Conservation (phyloP, 2,888 invertebrate species). For the Monochamus alternatus region DNA sequence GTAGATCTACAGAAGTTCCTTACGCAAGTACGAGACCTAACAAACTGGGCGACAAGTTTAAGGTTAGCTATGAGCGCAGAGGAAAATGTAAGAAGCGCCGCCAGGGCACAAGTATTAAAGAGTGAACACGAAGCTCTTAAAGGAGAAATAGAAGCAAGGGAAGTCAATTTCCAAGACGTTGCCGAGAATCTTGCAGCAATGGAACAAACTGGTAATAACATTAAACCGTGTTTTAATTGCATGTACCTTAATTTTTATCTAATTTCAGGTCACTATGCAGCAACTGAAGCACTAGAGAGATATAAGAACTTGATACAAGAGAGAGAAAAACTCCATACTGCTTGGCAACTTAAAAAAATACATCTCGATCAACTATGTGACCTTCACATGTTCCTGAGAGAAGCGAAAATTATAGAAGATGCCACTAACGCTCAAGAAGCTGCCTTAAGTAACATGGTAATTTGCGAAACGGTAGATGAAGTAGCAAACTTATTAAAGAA, state of each 20-base stretch:
- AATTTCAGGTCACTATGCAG: constrained; percentile 81
- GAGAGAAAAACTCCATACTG: constrained; percentile 83
- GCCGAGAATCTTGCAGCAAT: constrained; percentile 86
- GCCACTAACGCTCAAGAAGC: constrained; percentile 92
- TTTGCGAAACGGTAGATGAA: constrained; percentile 88
- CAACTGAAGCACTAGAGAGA: constrained; percentile 84
- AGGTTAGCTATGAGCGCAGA: constrained; percentile 85
- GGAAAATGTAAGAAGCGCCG: constrained; percentile 87
- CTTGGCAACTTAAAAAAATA: constrained; percentile 92
- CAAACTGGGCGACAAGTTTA: constrained; percentile 89
- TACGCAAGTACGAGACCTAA: constrained; percentile 87
- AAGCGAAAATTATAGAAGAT: constrained; percentile 93
- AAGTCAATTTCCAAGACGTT: constrained; percentile 84
- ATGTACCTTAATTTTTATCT: background rate
- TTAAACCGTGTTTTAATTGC: background rate
- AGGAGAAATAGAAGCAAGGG: constrained; percentile 91
- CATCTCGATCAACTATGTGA: constrained; percentile 93
- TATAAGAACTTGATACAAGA: constrained; percentile 85
- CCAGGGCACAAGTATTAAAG: constrained; percentile 85
- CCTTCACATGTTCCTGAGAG: constrained; percentile 94
- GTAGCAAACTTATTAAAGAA: constrained; percentile 92
- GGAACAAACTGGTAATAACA: constrained; percentile 77
- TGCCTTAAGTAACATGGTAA: constrained; percentile 78
- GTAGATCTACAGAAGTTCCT: constrained; percentile 92
- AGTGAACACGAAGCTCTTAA: constrained; percentile 88